A percentile compares a stretch with the other conserved stretches of the same genome.
Conservation (phyloP, 2,888 invertebrate species). For the Electrophaes corylata region DNA sequence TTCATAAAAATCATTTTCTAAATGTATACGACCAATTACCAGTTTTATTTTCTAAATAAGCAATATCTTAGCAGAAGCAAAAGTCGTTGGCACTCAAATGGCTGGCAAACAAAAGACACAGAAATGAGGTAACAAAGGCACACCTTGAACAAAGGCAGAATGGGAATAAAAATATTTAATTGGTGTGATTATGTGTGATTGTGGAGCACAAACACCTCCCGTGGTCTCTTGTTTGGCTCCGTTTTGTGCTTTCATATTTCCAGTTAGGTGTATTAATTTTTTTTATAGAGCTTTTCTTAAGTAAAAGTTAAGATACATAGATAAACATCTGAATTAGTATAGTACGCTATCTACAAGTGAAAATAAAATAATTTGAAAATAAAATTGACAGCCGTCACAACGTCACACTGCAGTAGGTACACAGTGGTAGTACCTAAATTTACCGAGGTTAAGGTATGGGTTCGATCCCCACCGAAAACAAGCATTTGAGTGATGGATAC, state of each 20-base stretch:
- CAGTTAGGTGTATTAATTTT: not conserved
- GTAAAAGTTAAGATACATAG: too few species aligned
- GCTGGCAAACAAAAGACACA: constrained; percentile 65
- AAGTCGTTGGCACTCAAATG: constrained; percentile 28
- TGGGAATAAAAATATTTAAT: constrained; percentile 81
- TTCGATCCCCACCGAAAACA: too few species aligned
- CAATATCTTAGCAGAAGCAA: constrained; percentile 28
- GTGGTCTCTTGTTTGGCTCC: constrained; percentile 43
- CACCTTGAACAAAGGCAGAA: constrained; percentile 68
- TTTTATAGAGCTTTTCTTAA: not conserved
- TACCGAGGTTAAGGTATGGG: too few species aligned
- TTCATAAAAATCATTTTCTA: not conserved
- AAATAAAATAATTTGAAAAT: too few species aligned
- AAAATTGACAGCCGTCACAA: too few species aligned
- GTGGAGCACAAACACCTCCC: constrained; percentile 75
- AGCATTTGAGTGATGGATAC: too few species aligned
- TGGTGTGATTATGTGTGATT: constrained; percentile 78
- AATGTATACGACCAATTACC: constrained; percentile 15
- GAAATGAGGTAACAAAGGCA: constrained; percentile 67
- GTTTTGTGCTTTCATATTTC: constrained; percentile 19
- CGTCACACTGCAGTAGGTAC: too few species aligned
- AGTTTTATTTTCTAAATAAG: constrained; percentile 35
- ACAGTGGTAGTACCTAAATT: too few species aligned
- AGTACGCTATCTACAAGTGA: too few species aligned
- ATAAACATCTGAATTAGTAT: too few species aligned